Conservation (phyloP, 1,140 invertebrate genomes). For the Zaprionus taronus region DNA sequence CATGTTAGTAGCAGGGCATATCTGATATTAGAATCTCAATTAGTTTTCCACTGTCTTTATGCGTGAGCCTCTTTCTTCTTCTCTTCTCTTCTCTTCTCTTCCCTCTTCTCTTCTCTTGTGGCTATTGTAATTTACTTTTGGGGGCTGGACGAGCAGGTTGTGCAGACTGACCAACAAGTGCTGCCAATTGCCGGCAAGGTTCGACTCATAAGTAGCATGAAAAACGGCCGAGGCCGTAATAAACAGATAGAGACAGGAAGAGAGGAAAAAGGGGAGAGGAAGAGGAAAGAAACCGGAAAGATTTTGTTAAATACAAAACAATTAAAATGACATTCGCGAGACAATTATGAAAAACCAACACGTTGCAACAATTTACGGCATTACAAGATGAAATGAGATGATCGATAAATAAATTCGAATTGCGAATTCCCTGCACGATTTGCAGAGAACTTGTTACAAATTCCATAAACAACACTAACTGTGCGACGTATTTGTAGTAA, state of each 20-base stretch:
- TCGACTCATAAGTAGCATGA: background rate
- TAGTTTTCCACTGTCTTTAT: constrained; percentile 74
- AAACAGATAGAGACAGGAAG: background rate
- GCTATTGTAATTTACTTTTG: constrained; percentile 58
- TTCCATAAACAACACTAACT: background rate
- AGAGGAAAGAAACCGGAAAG: background rate
- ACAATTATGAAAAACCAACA: constrained; percentile 57
- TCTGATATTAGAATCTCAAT: constrained; percentile 82
- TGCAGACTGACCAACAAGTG: constrained; percentile 33
- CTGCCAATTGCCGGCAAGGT: constrained; percentile 13
- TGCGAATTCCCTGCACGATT: background rate
- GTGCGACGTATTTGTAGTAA: too few relatives aligned
- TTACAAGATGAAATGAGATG: constrained; percentile 56
- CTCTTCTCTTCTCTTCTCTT: background rate
- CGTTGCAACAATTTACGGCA: constrained; percentile 67
- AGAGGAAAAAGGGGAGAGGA: background rate
- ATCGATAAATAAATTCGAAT: background rate
- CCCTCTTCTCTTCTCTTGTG: constrained; percentile 4
- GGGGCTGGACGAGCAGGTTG: constrained; percentile 49
- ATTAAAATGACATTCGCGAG: background rate
- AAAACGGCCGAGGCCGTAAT: background rate
- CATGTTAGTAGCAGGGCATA: constrained; percentile 61
- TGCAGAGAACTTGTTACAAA: background rate
- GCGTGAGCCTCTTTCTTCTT: constrained; percentile 46
- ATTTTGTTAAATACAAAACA: background rate